Evolutionary conservation across 2,797 vertebrate species (phyloP), one percentile per base, ranked within the genome.

Genomic region (Coilia nasus): DNA sequence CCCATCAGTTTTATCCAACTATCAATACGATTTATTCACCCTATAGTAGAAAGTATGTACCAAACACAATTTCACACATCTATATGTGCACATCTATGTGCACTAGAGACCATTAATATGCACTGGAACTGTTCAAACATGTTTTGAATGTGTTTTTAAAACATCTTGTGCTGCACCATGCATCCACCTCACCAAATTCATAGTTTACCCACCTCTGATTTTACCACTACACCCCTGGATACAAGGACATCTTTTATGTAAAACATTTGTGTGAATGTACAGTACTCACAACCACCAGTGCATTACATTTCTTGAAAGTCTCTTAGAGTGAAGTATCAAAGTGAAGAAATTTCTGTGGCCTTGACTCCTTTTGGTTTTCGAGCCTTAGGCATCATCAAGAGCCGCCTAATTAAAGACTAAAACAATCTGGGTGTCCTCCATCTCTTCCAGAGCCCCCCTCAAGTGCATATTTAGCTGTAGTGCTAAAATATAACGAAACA

Each of bases 351-450:
- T 14, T 75, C 28, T 21, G 11, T 67, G 62, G 62, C 62, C 25
- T 25, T 78, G 35, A 78, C 19, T 35, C 21, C 17, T 78, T 41
- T 21, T 4, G 2, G 35, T 9, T 78, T 78, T 21, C 0, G 19
- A 28, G 35, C 35, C 87, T 90, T 90, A 88, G 90, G 91, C 89
- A 90, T 87, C 87, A 86, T 88, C 84, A 75, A 28, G 87, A 92
- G 87, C 89, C 86, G 92, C 93, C 82, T 94, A 93, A 94, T 94
- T 92, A 92, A 89, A 88, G 86, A 89, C 89, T 91, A 90, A 90
- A 87, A 90, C 84, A 87, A 80, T 84, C 89, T 91, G 71, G 35
- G 15, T 41, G 57, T 21, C 15, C 67, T 1, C 67, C 35, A 1
- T 44, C 88, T 89, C 83, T 89, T 87, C 88, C 87, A 86, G 89